Conservation (phyloP, 2,113 vertebrate genomes). For the Etheostoma spectabile region DNA sequence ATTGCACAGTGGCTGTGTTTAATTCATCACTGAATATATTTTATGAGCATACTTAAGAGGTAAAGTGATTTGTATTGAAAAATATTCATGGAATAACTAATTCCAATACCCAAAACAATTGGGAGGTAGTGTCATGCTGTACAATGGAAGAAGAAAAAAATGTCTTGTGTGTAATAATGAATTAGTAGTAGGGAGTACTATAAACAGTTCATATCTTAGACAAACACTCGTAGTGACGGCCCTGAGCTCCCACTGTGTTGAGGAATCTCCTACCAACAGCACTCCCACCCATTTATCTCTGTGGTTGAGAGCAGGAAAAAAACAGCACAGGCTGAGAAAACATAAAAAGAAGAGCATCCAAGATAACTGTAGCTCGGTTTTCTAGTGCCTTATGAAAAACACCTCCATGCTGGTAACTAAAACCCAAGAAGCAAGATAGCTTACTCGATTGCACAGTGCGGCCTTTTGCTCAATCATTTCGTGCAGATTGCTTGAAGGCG, state of each 20-base stretch:
- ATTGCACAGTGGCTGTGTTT: conserved; percentile 50
- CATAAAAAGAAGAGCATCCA: conserved; percentile 77
- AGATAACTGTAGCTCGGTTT: conserved; percentile 67
- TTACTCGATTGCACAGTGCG: conserved; percentile 65
- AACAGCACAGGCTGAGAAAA: conserved; percentile 45
- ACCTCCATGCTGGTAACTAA: conserved; percentile 73
- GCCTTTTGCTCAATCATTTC: conserved; percentile 66
- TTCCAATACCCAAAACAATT: conserved; percentile 48
- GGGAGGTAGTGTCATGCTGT: conserved; percentile 52
- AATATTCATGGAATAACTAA: no score
- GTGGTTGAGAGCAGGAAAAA: conserved; percentile 46
- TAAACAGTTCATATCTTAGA: conserved; percentile 84
- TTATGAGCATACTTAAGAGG: conserved; percentile 32
- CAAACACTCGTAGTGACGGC: conserved; percentile 81
- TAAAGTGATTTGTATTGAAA: conserved; percentile 36
- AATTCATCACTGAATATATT: conserved; percentile 43
- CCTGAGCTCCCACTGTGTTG: conserved; percentile 80
- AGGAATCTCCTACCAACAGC: conserved; percentile 82
- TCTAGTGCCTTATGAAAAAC: conserved; percentile 60
- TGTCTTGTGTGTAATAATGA: conserved; percentile 78
- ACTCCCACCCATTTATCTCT: conserved; percentile 82
- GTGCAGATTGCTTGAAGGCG: conserved; percentile 75
- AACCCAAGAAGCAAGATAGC: conserved; percentile 61
- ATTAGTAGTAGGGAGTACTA: conserved; percentile 80
- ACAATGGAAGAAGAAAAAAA: conserved; percentile 11